Percentiles rank a stretch among this genome's conserved stretches.
Evolutionary conservation across 2,797 vertebrate species (phyloP).

Genomic region (Numenius phaeopus): DNA sequence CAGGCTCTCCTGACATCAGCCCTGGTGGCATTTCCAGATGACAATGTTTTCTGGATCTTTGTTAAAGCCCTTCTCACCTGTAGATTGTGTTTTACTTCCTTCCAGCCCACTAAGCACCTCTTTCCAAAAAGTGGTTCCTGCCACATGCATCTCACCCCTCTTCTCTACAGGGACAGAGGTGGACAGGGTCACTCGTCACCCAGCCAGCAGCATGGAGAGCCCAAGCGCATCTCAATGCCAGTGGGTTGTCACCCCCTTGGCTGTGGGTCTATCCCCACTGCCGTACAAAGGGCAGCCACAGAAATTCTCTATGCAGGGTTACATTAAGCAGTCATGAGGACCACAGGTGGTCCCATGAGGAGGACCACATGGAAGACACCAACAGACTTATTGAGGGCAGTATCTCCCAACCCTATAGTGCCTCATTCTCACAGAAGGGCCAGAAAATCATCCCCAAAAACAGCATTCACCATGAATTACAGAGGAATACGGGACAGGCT

Average conservation of each 20-base stretch:
- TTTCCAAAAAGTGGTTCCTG: background rate
- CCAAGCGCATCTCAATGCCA: background rate
- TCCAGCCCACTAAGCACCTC: background rate
- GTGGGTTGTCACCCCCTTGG: background rate
- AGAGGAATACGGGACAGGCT: background rate
- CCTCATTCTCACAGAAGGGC: background rate
- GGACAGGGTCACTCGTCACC: no score
- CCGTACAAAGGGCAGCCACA: background rate
- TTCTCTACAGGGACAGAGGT: background rate
- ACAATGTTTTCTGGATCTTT: background rate
- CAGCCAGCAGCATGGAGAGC: background rate
- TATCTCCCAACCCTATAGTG: background rate
- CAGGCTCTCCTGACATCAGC: background rate
- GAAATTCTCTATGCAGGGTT: background rate
- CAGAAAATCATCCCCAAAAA: rapidly evolving
- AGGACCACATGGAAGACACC: background rate
- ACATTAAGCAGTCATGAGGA: background rate
- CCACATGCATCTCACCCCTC: background rate
- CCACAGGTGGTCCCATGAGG: background rate
- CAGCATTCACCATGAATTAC: background rate
- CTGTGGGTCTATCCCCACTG: background rate
- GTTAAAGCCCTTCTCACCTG: background rate
- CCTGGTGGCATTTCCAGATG: background rate
- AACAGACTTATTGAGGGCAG: background rate
- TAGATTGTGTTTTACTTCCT: background rate